These are phyloP conservation scores for Henicopernis longicauda DNA, from an alignment of 2,113 vertebrate species.

Conservation along the genomic window DNA sequence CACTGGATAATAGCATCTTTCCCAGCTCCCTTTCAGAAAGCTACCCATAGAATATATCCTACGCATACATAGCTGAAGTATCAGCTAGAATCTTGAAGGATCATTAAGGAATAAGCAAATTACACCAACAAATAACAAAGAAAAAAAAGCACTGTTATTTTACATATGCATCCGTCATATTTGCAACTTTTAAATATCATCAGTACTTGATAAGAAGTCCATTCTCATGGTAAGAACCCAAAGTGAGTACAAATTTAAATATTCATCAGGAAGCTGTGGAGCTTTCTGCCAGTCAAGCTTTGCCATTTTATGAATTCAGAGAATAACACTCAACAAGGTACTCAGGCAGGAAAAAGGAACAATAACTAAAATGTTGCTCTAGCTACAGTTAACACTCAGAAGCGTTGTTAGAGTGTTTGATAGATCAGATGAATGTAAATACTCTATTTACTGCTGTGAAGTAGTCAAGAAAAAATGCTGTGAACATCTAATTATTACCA, in stretches of 20 bases:
- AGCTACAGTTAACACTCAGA: not conserved
- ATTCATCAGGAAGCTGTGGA: not conserved
- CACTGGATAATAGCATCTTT: not conserved
- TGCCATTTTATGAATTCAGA: not conserved
- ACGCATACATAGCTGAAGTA: not conserved
- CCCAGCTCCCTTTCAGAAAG: not conserved
- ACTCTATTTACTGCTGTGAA: not conserved
- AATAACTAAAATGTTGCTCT: not conserved
- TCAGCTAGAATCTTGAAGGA: not conserved
- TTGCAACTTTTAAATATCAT: not conserved
- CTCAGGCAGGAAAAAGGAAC: not conserved
- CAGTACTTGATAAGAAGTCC: not conserved
- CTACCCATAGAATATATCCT: not conserved
- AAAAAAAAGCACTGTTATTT: not conserved
- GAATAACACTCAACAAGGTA: not conserved
- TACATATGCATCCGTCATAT: not conserved
- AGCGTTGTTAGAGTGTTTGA: not conserved
- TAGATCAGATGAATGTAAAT: not conserved
- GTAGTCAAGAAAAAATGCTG: not conserved
- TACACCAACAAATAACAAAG: not conserved
- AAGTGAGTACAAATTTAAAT: not conserved
- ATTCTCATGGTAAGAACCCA: not conserved
- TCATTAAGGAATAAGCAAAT: not conserved
- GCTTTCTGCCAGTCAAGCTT: not conserved
- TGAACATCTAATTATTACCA: conserved; percentile 36